Conservation (phyloP, 2,113 vertebrate species). For the Mastomys natalensis region DNA sequence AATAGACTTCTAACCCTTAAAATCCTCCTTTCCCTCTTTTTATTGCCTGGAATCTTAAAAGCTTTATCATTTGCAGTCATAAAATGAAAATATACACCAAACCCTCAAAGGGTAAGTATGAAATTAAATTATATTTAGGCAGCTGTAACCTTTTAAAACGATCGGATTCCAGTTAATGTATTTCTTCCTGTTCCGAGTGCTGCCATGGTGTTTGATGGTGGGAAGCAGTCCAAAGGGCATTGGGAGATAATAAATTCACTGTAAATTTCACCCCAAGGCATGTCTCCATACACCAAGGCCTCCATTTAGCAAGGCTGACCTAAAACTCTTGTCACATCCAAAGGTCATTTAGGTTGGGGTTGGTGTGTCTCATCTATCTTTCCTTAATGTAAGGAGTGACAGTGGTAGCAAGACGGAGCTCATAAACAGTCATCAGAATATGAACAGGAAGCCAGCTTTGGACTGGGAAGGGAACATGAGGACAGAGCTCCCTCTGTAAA, state of each 20-base stretch:
- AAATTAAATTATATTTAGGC: conserved; percentile 94
- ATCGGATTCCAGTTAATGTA: conserved; percentile 93
- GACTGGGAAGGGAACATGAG: conserved; percentile 34
- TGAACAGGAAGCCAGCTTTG: conserved; percentile 77
- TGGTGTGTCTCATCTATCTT: conserved; percentile 89
- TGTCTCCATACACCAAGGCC: conserved; percentile 87
- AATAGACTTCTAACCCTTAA: conserved; percentile 89
- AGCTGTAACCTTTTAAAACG: conserved; percentile 93
- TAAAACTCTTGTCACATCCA: conserved; percentile 92
- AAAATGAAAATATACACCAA: conserved; percentile 93
- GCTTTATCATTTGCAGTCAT: conserved; percentile 93
- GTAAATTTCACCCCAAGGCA: conserved; percentile 90
- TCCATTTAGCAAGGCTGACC: conserved; percentile 90
- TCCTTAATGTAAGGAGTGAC: conserved; percentile 86
- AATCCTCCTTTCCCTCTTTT: conserved; percentile 87
- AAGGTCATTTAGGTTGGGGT: conserved; percentile 90
- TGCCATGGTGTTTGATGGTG: conserved; percentile 91
- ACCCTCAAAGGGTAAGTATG: conserved; percentile 93
- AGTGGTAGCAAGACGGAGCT: conserved; percentile 82
- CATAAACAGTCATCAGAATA: conserved; percentile 85
- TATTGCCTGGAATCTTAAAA: conserved; percentile 92
- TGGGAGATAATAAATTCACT: conserved; percentile 92
- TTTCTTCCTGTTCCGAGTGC: conserved; percentile 92
- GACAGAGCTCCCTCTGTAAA: conserved; percentile 11
- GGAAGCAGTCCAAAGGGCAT: conserved; percentile 91